These are phyloP conservation scores for Panulirus ornatus DNA, from an alignment of 1,140 invertebrate genomes.

Conservation along the genomic window DNA sequence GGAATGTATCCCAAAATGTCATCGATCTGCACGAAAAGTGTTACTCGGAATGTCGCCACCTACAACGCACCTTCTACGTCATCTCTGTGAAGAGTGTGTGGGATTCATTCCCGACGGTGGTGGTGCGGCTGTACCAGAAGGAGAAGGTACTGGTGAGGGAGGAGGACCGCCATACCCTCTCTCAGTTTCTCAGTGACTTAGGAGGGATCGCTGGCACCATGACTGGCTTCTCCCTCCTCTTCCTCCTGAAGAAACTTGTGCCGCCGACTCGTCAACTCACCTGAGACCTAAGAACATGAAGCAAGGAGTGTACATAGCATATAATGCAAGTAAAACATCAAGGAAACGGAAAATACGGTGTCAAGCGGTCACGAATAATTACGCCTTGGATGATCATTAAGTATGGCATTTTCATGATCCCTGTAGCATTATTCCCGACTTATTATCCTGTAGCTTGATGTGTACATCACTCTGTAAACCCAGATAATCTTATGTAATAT, in stretches of 20 bases:
- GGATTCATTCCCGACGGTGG: slow-evolving; percentile 39
- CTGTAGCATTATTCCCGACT: no score
- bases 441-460: no score
- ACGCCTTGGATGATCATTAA: no score
- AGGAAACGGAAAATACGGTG: no score
- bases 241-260: slow-evolving; percentile 10
- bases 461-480: no score
- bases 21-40: neutral
- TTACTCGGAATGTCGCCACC: slow-evolving; percentile 14
- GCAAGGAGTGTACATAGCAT: no score
- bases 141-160: slow-evolving; percentile 19
- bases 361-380: no score
- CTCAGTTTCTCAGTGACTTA: slow-evolving; percentile 17
- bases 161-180: slow-evolving; percentile 23
- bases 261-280: no score
- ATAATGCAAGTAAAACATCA: no score
- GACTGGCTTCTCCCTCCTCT: slow-evolving; percentile 18
- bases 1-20: neutral
- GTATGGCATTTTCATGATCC: no score
- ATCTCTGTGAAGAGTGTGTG: slow-evolving; percentile 1
- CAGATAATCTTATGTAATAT: no score
- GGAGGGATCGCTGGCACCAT: slow-evolving; percentile 13
- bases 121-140: slow-evolving; percentile 20
- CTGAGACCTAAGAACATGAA: no score
- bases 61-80: neutral